A percentile compares a stretch with the other conserved stretches of the same genome.
Conservation (phyloP, 2,797 vertebrate species). For the Typhlichthys subterraneus region DNA sequence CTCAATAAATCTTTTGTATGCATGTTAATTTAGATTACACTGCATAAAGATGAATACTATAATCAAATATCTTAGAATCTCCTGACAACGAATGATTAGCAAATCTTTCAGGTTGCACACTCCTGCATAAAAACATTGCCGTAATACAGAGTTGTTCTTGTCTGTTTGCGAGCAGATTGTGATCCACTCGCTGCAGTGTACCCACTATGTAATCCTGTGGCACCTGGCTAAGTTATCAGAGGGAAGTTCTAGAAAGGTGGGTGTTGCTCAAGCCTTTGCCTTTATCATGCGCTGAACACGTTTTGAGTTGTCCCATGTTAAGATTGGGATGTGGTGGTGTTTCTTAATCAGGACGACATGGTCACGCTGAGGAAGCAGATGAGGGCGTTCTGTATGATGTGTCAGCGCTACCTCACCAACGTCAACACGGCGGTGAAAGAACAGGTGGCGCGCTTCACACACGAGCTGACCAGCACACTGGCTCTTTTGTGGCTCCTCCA, state of each 20-base stretch:
- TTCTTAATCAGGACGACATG: conserved; percentile 87
- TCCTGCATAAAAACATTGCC: not conserved
- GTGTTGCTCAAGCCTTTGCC: not conserved
- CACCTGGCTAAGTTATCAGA: conserved; percentile 95
- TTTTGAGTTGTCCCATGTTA: not conserved
- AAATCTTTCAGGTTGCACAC: too few relatives aligned
- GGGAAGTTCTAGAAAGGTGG: conserved; percentile 93
- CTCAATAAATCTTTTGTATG: too few relatives aligned
- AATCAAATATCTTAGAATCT: not conserved
- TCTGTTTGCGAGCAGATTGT: conserved; percentile 84
- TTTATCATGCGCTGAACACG: too few relatives aligned
- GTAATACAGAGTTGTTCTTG: conserved; percentile 2
- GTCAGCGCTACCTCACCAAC: conserved; percentile 98
- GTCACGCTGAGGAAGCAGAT: conserved; percentile 96
- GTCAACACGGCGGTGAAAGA: conserved; percentile 99
- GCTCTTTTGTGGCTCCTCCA: not conserved
- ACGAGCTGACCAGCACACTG: not conserved
- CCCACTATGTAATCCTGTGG: conserved; percentile 99
- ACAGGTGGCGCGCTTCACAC: conserved; percentile 80
- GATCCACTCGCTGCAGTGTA: conserved; percentile 97
- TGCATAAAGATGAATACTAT: too few relatives aligned
- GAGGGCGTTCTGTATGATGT: conserved; percentile 98
- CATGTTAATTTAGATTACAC: too few relatives aligned
- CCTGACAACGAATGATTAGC: not conserved
- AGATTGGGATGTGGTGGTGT: not conserved